phyloP scores from a whole-genome alignment of 2,888 invertebrate genomes.

The Rhamnusium bicolor region DNA sequence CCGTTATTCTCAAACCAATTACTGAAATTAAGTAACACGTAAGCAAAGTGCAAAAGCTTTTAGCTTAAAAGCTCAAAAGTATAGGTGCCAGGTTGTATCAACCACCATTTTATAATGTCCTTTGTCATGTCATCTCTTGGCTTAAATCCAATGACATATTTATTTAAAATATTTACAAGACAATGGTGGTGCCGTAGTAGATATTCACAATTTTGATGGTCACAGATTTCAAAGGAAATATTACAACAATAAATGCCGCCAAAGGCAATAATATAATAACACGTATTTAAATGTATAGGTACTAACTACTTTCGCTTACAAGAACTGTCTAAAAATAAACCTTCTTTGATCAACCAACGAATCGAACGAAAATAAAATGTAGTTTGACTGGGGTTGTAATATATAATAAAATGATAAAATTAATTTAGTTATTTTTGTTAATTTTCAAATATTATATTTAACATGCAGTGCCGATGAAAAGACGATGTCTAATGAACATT shows the following conservation, averaged over 20 bases:
- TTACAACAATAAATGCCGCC: not conserved
- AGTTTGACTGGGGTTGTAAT: not conserved
- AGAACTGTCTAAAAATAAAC: not conserved
- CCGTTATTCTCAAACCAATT: slow-evolving; percentile 58
- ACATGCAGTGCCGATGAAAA: too few species aligned
- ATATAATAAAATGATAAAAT: not conserved
- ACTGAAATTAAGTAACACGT: slow-evolving; percentile 63
- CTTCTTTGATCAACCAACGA: not conserved
- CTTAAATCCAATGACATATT: slow-evolving; percentile 51
- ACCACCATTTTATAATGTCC: slow-evolving; percentile 60
- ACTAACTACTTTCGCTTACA: not conserved
- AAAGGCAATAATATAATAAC: not conserved
- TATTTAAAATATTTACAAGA: slow-evolving; percentile 38
- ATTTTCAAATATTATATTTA: too few species aligned
- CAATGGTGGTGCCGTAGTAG: slow-evolving; percentile 19
- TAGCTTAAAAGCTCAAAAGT: slow-evolving; percentile 65
- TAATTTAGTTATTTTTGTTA: too few species aligned
- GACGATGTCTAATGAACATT: slow-evolving; percentile 60
- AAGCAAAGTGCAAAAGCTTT: slow-evolving; percentile 66
- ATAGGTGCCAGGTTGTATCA: slow-evolving; percentile 65
- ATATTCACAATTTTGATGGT: not conserved
- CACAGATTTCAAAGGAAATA: not conserved
- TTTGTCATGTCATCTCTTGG: slow-evolving; percentile 52
- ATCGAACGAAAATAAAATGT: not conserved
- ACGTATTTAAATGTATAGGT: not conserved